Evolutionary conservation across 1,140 invertebrate species (phyloP).

Genomic region (Harlomillsia oculata): DNA sequence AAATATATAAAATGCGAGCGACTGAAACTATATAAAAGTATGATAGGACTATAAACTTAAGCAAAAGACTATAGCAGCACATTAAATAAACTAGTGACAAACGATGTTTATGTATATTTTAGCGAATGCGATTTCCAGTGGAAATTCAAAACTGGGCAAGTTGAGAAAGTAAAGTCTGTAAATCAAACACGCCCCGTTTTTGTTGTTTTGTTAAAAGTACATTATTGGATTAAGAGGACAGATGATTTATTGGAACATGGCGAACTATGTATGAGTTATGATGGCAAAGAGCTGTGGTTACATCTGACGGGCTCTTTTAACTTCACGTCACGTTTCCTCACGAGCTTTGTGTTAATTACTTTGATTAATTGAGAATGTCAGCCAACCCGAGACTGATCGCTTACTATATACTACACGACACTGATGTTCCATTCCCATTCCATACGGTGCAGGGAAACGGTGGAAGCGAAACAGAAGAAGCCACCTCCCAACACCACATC

Average conservation of each 20-base stretch:
- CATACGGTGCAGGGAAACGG: no score
- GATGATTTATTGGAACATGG: constrained; percentile 19
- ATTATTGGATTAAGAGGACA: constrained; percentile 25
- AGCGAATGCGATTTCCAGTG: no score
- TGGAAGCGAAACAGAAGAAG: no score
- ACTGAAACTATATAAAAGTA: no score
- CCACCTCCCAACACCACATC: no score
- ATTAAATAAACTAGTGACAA: no score
- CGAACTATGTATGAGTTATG: constrained; percentile 23
- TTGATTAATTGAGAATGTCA: constrained; percentile 29
- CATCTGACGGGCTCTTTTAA: constrained; percentile 26
- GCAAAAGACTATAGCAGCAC: no score
- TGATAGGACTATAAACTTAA: no score
- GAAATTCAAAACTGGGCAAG: background rate
- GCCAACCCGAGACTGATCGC: background rate
- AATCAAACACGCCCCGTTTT: constrained; percentile 18
- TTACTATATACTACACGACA: background rate
- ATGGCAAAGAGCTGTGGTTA: constrained; percentile 22
- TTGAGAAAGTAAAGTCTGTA: constrained; percentile 5
- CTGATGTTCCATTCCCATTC: background rate
- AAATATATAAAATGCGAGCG: no score
- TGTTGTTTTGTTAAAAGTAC: constrained; percentile 27
- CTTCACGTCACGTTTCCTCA: constrained; percentile 24
- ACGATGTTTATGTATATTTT: no score
- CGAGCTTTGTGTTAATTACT: constrained; percentile 28